These are phyloP conservation scores for Pissodes strobi DNA, from an alignment of 1,140 invertebrate species.

Conservation along the genomic window DNA sequence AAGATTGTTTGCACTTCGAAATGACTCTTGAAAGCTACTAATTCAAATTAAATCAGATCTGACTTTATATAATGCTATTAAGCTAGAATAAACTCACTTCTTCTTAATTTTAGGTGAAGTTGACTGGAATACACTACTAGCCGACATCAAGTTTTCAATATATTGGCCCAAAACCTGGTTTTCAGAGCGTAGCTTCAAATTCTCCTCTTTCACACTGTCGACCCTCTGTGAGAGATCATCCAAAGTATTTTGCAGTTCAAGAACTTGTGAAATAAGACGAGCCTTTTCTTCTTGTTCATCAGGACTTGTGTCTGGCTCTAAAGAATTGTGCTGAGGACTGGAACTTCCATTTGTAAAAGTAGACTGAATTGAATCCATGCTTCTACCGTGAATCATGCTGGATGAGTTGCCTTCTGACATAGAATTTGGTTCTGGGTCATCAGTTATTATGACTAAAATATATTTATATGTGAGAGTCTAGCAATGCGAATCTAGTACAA, in stretches of 20 bases:
- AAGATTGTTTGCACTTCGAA: too few relatives aligned
- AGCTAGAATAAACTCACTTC: too few relatives aligned
- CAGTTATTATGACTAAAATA: conserved; percentile 75
- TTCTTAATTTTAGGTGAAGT: conserved; percentile 90
- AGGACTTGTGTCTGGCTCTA: conserved; percentile 84
- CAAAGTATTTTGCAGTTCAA: conserved; percentile 97
- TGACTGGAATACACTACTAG: conserved; percentile 98
- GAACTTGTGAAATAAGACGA: conserved; percentile 93
- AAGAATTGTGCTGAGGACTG: conserved; percentile 76
- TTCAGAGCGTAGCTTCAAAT: conserved; percentile 95
- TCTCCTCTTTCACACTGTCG: conserved; percentile 98
- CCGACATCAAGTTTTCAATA: conserved; percentile 99
- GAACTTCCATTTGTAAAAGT: conserved; percentile 87
- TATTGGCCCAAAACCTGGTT: conserved; percentile 99
- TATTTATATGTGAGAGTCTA: too few relatives aligned
- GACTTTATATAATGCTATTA: too few relatives aligned
- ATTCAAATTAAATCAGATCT: too few relatives aligned
- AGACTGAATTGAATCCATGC: conserved; percentile 88
- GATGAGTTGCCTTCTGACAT: conserved; percentile 62
- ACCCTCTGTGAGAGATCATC: conserved; percentile 98
- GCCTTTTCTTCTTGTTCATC: conserved; percentile 98
- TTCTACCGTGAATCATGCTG: conserved; percentile 72
- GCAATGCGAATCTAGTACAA: too few relatives aligned
- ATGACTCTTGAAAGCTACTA: too few relatives aligned
- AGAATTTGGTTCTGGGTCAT: conserved; percentile 65